Base-by-base conservation (phyloP, 2,888 invertebrate species). In the Stictocephala bisonia region DNA sequence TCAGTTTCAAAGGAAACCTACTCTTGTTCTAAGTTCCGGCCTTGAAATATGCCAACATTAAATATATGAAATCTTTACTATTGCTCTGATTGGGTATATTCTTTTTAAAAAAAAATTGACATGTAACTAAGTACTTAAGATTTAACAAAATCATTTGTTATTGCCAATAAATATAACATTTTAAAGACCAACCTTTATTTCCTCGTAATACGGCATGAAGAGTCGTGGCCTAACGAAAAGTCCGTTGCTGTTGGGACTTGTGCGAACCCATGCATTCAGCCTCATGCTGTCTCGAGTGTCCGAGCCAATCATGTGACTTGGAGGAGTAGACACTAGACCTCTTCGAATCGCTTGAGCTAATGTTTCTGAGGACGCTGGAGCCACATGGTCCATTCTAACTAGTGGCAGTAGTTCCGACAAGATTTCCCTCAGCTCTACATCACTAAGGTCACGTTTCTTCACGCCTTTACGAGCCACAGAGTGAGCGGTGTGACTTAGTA, bases 201-300 rank as follows among this genome's bases (percentile, higher is more conserved):
- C 97, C 83, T 97, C 97, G 80, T 94, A 94, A 84, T 97, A 97
- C 41, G 97, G 97, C 88, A 94, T 92, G 85, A 97, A 98, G 76
- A 96, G 89, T 51, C 98, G 87, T 66, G 97, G 96, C 78, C 95
- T 90, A 4, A 95, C 91, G 82, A 90, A 90, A 11, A 93, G 85
- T 71, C 93, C 93, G 80, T 90, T 90, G 79, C 87, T 87, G 80
- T 89, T 90, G 31, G 79, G 80, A 13, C 89, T 89, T 66, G 91
- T 89, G 20, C 92, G 89, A 76, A 94, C 92, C 94, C 94, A 94
- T 44, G 94, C 94, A 82, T 91, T 92, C 77, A 90, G 87, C 66
- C 90, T 84, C 71, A 79, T 82, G 70, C 80, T 82, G 74, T 73
- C 79, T 44, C 76, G 75, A 2, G 68, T 75, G 51, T 73, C 73